Evolutionary conservation across 2,113 vertebrate genomes (phyloP).

Genomic region (Triplophysa dalaica): DNA sequence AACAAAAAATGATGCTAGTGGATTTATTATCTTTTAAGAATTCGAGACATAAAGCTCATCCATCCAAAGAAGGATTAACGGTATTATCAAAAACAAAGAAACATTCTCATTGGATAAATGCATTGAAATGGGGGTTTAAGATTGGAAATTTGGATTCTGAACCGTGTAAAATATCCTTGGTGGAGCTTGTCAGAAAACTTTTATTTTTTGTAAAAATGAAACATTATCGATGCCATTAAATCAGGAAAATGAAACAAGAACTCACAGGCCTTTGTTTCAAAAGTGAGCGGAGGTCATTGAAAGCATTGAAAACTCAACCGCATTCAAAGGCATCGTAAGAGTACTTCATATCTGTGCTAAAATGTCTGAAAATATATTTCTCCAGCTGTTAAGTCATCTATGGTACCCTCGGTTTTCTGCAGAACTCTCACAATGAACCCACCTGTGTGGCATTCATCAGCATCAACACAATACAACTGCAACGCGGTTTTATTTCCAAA

Average conservation of each 20-base stretch:
- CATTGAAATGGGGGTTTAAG: constrained; percentile 5
- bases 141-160: not conserved
- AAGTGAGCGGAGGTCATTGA: constrained; percentile 1
- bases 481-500: constrained; percentile 37
- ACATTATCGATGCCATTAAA: not conserved
- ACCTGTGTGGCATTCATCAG: constrained; percentile 58
- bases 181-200: not conserved
- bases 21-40: constrained; percentile 24
- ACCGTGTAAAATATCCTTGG: too few species aligned
- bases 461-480: constrained; percentile 49
- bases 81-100: constrained; percentile 38
- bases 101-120: constrained; percentile 34
- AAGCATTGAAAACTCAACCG: not conserved
- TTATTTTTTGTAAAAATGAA: not conserved
- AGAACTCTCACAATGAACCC: constrained; percentile 42
- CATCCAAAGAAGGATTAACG: constrained; percentile 43
- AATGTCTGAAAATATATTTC: constrained; percentile 51
- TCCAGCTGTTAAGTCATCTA: constrained; percentile 40
- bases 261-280: not conserved
- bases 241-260: not conserved
- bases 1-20: constrained; percentile 30
- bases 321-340: constrained; percentile 12
- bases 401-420: constrained; percentile 21
- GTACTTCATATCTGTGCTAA: constrained; percentile 46
- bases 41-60: constrained; percentile 11